Conservation (phyloP, 1,140 invertebrate species). For the Drosophila fuyamai region DNA sequence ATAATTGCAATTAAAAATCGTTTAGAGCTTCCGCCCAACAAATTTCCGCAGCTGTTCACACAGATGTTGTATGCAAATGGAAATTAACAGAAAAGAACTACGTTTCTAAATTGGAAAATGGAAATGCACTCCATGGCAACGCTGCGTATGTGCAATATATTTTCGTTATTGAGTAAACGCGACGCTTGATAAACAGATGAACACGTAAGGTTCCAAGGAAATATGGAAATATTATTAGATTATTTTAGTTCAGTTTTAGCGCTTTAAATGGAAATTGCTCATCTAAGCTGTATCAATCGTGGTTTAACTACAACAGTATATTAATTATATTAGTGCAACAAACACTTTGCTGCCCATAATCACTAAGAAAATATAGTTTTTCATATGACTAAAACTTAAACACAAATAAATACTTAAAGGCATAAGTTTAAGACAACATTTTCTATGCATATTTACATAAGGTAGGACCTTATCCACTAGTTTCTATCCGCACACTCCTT, state of each 20-base stretch:
- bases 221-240: neutral
- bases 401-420: too few species aligned
- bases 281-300: too few species aligned
- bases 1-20: conserved; percentile 42
- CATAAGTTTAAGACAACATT: too few species aligned
- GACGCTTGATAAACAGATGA: conserved; percentile 17
- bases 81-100: conserved; percentile 17
- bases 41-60: conserved; percentile 17
- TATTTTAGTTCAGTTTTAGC: too few species aligned
- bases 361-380: too few species aligned
- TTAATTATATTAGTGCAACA: too few species aligned
- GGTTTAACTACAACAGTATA: too few species aligned
- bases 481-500: too few species aligned
- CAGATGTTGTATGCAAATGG: conserved; percentile 31
- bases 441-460: too few species aligned
- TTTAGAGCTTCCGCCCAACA: conserved; percentile 23
- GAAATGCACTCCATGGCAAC: conserved; percentile 5
- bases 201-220: neutral
- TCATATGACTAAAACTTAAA: too few species aligned
- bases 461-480: too few species aligned
- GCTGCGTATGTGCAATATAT: conserved; percentile 23
- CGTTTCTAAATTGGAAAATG: conserved; percentile 19
- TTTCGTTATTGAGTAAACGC: conserved; percentile 23
- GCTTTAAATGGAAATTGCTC: neutral
- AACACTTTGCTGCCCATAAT: too few species aligned